phyloP scores from a whole-genome alignment of 2,888 invertebrate genomes.

The Macrophya alboannulata region DNA sequence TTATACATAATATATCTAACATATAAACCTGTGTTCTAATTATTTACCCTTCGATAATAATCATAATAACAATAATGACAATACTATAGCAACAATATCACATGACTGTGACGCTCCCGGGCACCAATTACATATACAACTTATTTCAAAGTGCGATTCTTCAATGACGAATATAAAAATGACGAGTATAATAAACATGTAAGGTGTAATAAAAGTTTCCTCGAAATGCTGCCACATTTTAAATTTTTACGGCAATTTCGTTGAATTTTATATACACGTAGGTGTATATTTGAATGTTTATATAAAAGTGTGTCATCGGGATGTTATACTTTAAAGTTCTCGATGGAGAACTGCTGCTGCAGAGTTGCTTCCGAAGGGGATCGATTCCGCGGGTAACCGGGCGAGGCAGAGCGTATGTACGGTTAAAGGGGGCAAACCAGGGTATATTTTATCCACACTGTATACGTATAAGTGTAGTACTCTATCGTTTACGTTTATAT shows the following conservation, averaged over 20 bases:
- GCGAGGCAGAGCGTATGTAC: constrained; percentile 45
- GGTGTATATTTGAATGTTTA: background rate
- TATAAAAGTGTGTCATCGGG: constrained; percentile 7
- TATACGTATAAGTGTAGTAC: background rate
- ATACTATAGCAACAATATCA: background rate
- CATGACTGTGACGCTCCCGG: background rate
- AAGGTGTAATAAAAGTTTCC: background rate
- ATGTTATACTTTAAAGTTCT: background rate
- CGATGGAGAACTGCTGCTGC: background rate
- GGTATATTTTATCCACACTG: background rate
- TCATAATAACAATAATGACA: background rate
- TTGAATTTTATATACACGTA: background rate
- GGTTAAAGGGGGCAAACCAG: constrained; percentile 52
- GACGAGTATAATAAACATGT: background rate
- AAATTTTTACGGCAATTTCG: background rate
- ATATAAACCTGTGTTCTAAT: background rate
- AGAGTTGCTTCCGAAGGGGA: constrained; percentile 33
- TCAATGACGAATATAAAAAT: background rate
- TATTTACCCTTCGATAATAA: background rate
- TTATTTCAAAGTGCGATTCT: background rate
- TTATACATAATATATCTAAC: background rate
- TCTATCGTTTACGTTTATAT: constrained; percentile 1
- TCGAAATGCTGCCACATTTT: background rate
- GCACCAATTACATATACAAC: background rate
- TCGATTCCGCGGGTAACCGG: constrained; percentile 55